phyloP scores from a whole-genome alignment of 2,888 invertebrate genomes.

The Sinopyrophorus schimmeli region DNA sequence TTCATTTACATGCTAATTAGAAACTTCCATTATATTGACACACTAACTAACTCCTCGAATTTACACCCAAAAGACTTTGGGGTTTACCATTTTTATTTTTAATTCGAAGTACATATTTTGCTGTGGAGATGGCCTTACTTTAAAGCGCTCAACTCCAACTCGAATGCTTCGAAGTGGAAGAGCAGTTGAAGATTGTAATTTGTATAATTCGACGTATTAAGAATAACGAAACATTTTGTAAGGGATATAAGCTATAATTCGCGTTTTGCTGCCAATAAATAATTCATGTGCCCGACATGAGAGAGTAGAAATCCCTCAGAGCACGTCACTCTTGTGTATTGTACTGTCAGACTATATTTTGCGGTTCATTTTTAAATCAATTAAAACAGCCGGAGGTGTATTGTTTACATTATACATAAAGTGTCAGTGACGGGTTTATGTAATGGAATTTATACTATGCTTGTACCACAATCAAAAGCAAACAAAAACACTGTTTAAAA shows the following conservation, averaged over 20 bases:
- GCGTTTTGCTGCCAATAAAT: conserved; percentile 27
- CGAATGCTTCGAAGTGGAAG: no score
- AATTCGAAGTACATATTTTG: no score
- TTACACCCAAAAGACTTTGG: no score
- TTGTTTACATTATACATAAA: conserved; percentile 32
- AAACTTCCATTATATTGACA: no score
- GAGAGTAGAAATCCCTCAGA: conserved; percentile 26
- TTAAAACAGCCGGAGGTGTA: conserved; percentile 30
- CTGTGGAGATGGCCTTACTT: no score
- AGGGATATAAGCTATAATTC: conserved; percentile 23
- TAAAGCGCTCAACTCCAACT: no score
- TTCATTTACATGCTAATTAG: no score
- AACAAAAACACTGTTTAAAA: conserved; percentile 23
- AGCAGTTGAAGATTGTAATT: no score
- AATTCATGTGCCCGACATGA: conserved; percentile 25
- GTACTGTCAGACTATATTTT: conserved; percentile 30
- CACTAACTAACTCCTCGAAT: no score
- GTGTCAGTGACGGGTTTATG: conserved; percentile 28
- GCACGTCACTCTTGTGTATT: conserved; percentile 28
- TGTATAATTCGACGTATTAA: conserved; percentile 5
- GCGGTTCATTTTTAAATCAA: conserved; percentile 34
- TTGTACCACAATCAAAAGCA: conserved; percentile 25
- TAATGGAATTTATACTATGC: conserved; percentile 29
- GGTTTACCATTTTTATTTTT: no score
- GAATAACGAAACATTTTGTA: conserved; percentile 14